phyloP scores from a whole-genome alignment of 2,113 vertebrate genomes.

The Osmerus eperlanus region DNA sequence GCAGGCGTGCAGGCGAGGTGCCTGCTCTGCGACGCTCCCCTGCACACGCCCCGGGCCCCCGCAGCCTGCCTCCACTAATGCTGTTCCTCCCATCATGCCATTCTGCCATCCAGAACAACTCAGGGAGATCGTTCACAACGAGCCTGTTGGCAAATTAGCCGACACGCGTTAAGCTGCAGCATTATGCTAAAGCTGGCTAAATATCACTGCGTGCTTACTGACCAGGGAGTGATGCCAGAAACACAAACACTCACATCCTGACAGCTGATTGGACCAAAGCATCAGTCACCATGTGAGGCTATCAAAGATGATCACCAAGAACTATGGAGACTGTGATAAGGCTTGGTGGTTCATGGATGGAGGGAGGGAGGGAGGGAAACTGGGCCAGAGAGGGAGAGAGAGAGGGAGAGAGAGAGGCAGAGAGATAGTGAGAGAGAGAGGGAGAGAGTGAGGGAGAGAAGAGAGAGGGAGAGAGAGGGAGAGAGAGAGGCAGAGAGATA shows the following conservation, averaged over 20 bases:
- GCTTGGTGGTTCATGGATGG: not conserved
- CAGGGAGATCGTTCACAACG: conserved; percentile 65
- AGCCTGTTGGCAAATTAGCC: conserved; percentile 67
- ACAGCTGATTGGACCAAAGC: not conserved
- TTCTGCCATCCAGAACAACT: conserved; percentile 63
- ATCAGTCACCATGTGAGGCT: conserved; percentile 34
- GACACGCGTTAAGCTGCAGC: conserved; percentile 61
- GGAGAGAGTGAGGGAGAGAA: conserved; percentile 1
- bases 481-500: not conserved
- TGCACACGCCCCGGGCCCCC: conserved; percentile 61
- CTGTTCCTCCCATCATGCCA: conserved; percentile 66
- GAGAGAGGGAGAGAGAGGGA: not conserved
- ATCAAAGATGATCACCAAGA: conserved; percentile 42
- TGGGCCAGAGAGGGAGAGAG: not conserved
- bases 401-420: not conserved
- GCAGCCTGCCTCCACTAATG: conserved; percentile 67
- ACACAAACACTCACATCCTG: not conserved
- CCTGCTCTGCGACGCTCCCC: conserved; percentile 53
- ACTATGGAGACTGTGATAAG: not conserved
- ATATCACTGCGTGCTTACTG: conserved; percentile 64
- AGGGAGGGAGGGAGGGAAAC: conserved; percentile 7
- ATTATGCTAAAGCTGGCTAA: conserved; percentile 68
- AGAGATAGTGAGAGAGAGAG: not conserved
- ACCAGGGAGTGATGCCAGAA: conserved; percentile 58
- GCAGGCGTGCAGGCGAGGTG: conserved; percentile 48